Evolutionary conservation across 2,888 invertebrate genomes (phyloP).

Genomic region (Spisula subtruncata): DNA sequence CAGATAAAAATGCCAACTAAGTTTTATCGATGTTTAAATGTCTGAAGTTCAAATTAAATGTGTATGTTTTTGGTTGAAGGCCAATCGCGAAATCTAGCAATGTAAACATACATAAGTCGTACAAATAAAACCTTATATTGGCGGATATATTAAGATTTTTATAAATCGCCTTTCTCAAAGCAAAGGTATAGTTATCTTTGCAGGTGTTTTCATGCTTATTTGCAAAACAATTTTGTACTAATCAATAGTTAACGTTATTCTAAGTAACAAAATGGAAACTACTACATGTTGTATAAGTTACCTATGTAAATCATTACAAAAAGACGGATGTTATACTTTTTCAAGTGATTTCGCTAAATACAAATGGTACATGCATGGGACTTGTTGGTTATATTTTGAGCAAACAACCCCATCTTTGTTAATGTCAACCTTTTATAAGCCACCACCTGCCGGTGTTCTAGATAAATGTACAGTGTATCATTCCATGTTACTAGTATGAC

Average conservation of each 20-base stretch:
- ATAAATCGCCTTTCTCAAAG: neutral
- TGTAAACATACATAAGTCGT: neutral
- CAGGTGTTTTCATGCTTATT: neutral
- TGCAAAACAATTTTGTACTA: neutral
- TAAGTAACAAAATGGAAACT: too few species aligned
- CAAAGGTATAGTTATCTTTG: neutral
- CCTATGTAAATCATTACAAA: too few species aligned
- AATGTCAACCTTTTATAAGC: too few species aligned
- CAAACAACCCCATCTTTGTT: too few species aligned
- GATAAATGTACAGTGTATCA: too few species aligned
- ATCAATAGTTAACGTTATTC: neutral
- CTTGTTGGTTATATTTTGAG: too few species aligned
- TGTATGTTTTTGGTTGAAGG: conserved; percentile 26
- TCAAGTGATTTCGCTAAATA: too few species aligned
- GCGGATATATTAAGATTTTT: neutral
- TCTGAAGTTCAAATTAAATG: conserved; percentile 27
- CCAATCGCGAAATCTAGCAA: neutral
- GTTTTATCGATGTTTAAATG: conserved; percentile 30
- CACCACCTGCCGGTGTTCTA: too few species aligned
- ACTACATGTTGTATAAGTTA: too few species aligned
- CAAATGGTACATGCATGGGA: too few species aligned
- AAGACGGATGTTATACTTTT: too few species aligned
- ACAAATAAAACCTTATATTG: conserved; percentile 8
- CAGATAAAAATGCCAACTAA: conserved; percentile 26
- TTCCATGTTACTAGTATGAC: too few species aligned